Conservation (phyloP, 2,113 vertebrate genomes). For the Amblyopsis rosae region DNA sequence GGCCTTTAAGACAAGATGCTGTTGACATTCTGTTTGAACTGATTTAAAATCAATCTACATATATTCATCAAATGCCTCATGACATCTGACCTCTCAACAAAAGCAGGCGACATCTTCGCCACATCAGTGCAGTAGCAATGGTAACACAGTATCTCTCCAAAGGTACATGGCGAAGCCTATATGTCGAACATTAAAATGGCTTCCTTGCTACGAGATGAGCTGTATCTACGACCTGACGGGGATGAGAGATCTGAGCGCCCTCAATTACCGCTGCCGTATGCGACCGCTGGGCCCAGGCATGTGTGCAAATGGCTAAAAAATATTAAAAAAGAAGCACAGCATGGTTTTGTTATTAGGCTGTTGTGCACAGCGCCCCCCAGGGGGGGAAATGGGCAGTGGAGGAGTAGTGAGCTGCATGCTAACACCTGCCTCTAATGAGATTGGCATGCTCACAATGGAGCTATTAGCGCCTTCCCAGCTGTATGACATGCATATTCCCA, state of each 20-base stretch:
- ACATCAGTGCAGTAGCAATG: background rate
- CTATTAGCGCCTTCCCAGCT: constrained; percentile 44
- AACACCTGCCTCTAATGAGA: constrained; percentile 68
- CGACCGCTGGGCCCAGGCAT: constrained; percentile 45
- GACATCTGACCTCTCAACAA: no score
- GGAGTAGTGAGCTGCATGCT: constrained; percentile 62
- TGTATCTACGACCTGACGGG: constrained; percentile 13
- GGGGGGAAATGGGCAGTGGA: constrained; percentile 15
- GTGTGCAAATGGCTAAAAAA: constrained; percentile 55
- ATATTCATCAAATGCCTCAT: no score
- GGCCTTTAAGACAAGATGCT: no score
- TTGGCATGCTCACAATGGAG: constrained; percentile 56
- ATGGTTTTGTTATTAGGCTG: constrained; percentile 44
- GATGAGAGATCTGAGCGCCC: constrained; percentile 54
- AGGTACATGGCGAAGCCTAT: constrained; percentile 10
- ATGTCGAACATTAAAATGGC: constrained; percentile 12
- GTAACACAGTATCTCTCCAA: background rate
- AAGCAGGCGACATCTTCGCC: background rate
- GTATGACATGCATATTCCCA: constrained; percentile 56
- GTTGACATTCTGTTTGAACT: no score
- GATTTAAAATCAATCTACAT: no score
- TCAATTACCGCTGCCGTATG: constrained; percentile 64
- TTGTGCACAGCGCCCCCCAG: constrained; percentile 31
- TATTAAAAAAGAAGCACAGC: background rate
- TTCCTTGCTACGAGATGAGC: constrained; percentile 15